These are phyloP conservation scores for Tuberolachnus salignus DNA, from an alignment of 2,888 invertebrate genomes.

Conservation along the genomic window DNA sequence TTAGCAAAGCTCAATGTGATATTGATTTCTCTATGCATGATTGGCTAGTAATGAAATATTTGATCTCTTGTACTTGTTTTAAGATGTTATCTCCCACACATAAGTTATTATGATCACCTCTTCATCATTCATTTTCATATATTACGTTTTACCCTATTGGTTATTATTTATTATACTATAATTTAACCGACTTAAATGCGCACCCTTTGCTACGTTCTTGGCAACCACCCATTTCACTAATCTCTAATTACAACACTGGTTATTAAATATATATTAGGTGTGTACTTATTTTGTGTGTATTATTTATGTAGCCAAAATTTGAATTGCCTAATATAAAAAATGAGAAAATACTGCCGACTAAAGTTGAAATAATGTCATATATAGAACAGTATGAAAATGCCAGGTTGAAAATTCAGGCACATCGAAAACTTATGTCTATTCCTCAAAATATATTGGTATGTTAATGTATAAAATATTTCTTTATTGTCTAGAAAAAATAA, in stretches of 20 bases:
- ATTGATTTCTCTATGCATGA: constrained; percentile 18
- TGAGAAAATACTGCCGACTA: constrained; percentile 42
- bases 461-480: background rate
- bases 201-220: too few relatives aligned
- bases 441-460: constrained; percentile 33
- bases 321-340: constrained; percentile 38
- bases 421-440: constrained; percentile 18
- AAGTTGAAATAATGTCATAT: constrained; percentile 52
- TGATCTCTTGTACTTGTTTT: background rate
- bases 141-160: too few relatives aligned
- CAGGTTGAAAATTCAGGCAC: constrained; percentile 15
- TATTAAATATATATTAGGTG: background rate
- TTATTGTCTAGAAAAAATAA: background rate
- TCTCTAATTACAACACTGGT: background rate
- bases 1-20: constrained; percentile 3
- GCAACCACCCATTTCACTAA: background rate
- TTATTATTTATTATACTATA: background rate
- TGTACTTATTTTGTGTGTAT: too few relatives aligned
- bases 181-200: too few relatives aligned
- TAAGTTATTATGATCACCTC: constrained; percentile 15
- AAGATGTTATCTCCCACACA: constrained; percentile 4
- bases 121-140: background rate
- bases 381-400: constrained; percentile 49
- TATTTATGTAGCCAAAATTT: constrained; percentile 34
- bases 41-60: background rate